A percentile compares a stretch with the other conserved stretches of the same genome.
Conservation (phyloP, 2,797 vertebrate species). For the Manis crassicaudata region DNA sequence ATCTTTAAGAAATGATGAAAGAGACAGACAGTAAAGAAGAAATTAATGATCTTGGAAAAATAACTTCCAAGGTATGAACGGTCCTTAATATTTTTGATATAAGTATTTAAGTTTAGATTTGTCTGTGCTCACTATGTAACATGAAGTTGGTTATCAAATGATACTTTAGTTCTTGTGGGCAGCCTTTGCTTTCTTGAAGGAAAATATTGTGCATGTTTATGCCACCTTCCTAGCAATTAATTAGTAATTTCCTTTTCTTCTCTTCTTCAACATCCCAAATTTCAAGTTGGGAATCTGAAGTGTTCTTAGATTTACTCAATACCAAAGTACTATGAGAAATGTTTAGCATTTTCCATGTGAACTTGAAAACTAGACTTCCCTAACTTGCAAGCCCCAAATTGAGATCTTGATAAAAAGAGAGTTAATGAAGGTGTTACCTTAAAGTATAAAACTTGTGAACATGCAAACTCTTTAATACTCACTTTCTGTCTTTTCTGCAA, state of each 20-base stretch:
- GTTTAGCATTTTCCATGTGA: not conserved
- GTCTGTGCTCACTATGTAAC: not conserved
- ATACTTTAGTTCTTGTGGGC: not conserved
- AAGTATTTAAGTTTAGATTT: not conserved
- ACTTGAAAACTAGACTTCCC: not conserved
- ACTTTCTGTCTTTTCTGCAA: not conserved
- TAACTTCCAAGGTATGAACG: slow-evolving; percentile 12
- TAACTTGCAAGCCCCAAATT: not conserved
- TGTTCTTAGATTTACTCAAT: not conserved
- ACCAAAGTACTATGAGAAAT: not conserved
- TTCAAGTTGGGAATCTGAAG: not conserved
- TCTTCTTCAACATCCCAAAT: slow-evolving; percentile 33
- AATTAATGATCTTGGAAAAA: slow-evolving; percentile 55
- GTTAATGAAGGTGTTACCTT: not conserved
- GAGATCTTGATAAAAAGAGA: not conserved
- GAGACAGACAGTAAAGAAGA: slow-evolving; percentile 24
- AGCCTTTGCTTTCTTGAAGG: not conserved
- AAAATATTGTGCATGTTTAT: not conserved
- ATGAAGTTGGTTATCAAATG: not conserved
- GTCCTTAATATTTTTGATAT: slow-evolving; percentile 40
- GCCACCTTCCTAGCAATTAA: not conserved
- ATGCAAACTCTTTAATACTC: not conserved
- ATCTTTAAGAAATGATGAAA: slow-evolving; percentile 44
- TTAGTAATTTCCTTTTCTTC: slow-evolving; percentile 2
- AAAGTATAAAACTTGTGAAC: not conserved